These are phyloP conservation scores for Phalacrocorax pelagicus DNA, from an alignment of 2,113 vertebrate genomes.

Conservation along the genomic window DNA sequence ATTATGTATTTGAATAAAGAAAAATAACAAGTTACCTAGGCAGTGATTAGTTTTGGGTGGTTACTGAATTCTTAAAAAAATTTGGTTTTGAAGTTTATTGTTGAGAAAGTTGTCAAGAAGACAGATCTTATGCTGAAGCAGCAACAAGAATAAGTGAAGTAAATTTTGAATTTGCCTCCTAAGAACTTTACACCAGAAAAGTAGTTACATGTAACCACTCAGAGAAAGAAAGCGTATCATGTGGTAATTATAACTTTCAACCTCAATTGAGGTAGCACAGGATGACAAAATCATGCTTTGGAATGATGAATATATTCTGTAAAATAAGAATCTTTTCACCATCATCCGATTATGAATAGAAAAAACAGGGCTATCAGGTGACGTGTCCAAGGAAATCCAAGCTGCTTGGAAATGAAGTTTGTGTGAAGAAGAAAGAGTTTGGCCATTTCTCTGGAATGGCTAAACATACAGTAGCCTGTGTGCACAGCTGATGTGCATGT, in stretches of 20 bases:
- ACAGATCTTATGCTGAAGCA: neutral
- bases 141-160: neutral
- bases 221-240: neutral
- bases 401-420: neutral
- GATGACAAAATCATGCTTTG: conserved; percentile 37
- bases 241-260: neutral
- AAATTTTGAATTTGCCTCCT: neutral
- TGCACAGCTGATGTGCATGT: neutral
- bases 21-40: neutral
- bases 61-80: neutral
- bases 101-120: neutral
- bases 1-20: neutral
- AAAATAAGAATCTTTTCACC: conserved; percentile 24
- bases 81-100: neutral
- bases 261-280: neutral
- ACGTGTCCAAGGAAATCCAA: neutral
- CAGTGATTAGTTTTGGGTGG: neutral
- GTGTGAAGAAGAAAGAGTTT: neutral
- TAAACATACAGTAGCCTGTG: neutral
- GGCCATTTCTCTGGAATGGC: neutral
- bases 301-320: neutral
- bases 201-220: neutral
- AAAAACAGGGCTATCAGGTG: neutral
- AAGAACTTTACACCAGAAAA: neutral
- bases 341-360: neutral